Evolutionary conservation across 2,888 invertebrate genomes (phyloP).

Genomic region (Leptopterna dolabrata): DNA sequence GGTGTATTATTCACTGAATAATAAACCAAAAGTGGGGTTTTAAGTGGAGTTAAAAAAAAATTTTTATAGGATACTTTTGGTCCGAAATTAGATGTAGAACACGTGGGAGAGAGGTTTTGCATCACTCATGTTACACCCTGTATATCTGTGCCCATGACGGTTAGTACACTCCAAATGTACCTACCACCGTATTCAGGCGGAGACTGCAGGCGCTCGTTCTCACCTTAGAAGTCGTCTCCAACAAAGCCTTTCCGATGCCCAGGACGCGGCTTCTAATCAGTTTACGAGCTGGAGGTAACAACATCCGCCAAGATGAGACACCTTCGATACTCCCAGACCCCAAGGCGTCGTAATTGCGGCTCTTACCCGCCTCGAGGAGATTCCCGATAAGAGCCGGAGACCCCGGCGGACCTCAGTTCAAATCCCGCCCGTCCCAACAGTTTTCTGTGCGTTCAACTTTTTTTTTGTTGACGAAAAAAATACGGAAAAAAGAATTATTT

Average conservation of each 20-base stretch:
- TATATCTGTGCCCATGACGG: too few relatives aligned
- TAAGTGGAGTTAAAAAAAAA: too few relatives aligned
- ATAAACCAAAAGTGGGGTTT: too few relatives aligned
- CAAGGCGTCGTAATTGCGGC: not conserved
- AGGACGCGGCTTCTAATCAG: not conserved
- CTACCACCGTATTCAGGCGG: too few relatives aligned
- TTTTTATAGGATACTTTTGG: too few relatives aligned
- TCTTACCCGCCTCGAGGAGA: not conserved
- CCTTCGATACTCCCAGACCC: not conserved
- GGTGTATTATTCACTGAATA: too few relatives aligned
- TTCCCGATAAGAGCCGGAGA: not conserved
- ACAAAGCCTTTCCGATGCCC: not conserved
- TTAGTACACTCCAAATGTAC: too few relatives aligned
- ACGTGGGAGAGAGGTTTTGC: too few relatives aligned
- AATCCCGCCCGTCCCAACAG: not conserved
- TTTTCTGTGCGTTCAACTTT: not conserved
- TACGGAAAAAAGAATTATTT: not conserved
- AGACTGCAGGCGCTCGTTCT: too few relatives aligned
- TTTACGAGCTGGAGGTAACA: not conserved
- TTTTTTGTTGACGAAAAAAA: not conserved
- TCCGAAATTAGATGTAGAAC: too few relatives aligned
- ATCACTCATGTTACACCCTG: too few relatives aligned
- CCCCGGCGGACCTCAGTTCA: not conserved
- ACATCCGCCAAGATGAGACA: constrained; percentile 1
- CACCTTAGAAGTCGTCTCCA: not conserved